Evolutionary conservation across 2,888 invertebrate species (phyloP).

Genomic region (Drosophila rubida): DNA sequence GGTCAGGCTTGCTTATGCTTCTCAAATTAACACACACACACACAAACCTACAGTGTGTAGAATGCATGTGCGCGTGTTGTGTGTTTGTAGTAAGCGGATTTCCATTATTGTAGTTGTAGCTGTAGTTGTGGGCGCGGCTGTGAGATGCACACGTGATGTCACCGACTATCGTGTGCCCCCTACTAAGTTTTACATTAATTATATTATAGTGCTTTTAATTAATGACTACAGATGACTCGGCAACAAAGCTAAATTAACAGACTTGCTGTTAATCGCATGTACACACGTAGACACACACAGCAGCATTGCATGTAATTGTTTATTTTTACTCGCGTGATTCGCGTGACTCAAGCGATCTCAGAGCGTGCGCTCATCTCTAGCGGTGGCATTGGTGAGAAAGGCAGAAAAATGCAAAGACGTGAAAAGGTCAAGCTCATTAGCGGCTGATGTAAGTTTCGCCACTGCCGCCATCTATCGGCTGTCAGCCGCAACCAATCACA

Average conservation of each 20-base stretch:
- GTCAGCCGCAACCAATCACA: slow-evolving; percentile 26
- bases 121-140: slow-evolving; percentile 2
- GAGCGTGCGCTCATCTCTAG: slow-evolving; percentile 26
- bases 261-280: slow-evolving; percentile 6
- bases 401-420: slow-evolving; percentile 6
- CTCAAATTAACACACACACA: background rate
- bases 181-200: slow-evolving; percentile 12
- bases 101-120: background rate
- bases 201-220: slow-evolving; percentile 11
- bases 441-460: slow-evolving; percentile 33
- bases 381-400: slow-evolving; percentile 19
- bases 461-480: slow-evolving; percentile 44
- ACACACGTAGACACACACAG: background rate
- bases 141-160: slow-evolving; percentile 18
- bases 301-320: background rate
- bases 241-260: slow-evolving; percentile 7
- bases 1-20: slow-evolving; percentile 7
- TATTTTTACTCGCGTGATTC: background rate
- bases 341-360: slow-evolving; percentile 15
- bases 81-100: slow-evolving; percentile 1
- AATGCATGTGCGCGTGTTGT: slow-evolving; percentile 1
- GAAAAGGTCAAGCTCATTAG: slow-evolving; percentile 60
- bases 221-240: slow-evolving; percentile 14
- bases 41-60: slow-evolving; percentile 1
- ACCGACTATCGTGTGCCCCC: slow-evolving; percentile 13